Base-by-base conservation (phyloP, 1,140 invertebrate genomes). In the Eueides isabella region DNA sequence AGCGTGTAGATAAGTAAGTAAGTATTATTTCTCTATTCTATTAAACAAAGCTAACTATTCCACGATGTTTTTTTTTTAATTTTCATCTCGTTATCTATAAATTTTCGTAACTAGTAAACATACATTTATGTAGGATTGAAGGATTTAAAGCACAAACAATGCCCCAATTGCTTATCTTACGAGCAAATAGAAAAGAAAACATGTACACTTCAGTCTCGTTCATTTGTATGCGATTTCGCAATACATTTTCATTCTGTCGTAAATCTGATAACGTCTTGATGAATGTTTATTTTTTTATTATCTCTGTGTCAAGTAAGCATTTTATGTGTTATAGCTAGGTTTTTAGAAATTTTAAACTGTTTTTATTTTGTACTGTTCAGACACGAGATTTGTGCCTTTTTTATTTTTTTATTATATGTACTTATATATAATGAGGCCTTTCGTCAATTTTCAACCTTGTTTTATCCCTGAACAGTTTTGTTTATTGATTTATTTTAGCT, bases 171-270 rank as follows among this genome's bases (percentile, higher is more conserved):
- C 29, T 68, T 68, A 68, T 68, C 67, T 68, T 1, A 1, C 44
- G 33, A 55, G 29, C n/a, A 68, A 68, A 68, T 68, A 61, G 66
- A 68, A 68, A 68, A 55, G 41, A 68, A 68, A 55, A 72, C 70
- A 31, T 31, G 16, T 30, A 55, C 44, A 23, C 2, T 44, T n/a
- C 23, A 26, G 48, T 11, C 7, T 23, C 23, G 35, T 38, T 38
- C 5, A 2, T 31, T 71, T 41, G 14, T 38, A 30, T 65, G 5
- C 9, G 44, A 61, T 44, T 71, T 71, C 61, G 61, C 61, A 48
- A 72, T 72, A 48, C 31, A 38, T 30, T 16, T 41, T 55, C 44
- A 11, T 55, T 55, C 44, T 55, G 19, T 19, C 19, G 9, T 55
- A 55, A 55, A 55, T 55, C 44, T 55, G 44, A 55, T 55, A 55